Percentiles rank a stretch among this genome's conserved stretches.
These are phyloP conservation scores for Onychostoma macrolepis DNA, from an alignment of 2,113 vertebrate species.

Conservation along the genomic window DNA sequence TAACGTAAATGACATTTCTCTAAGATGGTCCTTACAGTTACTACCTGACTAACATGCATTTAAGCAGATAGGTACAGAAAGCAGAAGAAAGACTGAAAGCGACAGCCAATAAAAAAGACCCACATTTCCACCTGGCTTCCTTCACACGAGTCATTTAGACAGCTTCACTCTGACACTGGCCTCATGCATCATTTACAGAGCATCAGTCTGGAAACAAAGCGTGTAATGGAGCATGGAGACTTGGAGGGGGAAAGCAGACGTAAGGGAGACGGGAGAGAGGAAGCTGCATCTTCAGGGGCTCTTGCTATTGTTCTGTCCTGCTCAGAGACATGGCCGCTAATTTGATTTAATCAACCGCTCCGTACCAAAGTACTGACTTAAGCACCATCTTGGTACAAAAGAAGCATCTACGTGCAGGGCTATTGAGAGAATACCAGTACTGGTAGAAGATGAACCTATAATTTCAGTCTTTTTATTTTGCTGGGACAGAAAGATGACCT, in stretches of 20 bases:
- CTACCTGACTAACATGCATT: background rate
- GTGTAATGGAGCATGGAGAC: conserved; percentile 12
- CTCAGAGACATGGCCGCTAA: background rate
- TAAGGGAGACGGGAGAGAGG: background rate
- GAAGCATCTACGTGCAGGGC: background rate
- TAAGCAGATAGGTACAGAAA: background rate
- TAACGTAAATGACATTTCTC: background rate
- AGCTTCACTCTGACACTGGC: background rate
- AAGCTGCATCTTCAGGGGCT: background rate
- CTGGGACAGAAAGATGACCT: background rate
- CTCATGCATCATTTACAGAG: conserved; percentile 52
- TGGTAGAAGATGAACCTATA: background rate
- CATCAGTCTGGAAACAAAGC: conserved; percentile 40
- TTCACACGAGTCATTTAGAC: conserved; percentile 21
- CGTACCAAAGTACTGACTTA: background rate
- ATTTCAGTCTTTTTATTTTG: background rate
- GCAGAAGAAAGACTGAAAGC: background rate
- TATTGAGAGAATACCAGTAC: background rate
- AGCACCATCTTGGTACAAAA: background rate
- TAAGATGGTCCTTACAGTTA: background rate
- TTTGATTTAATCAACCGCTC: background rate
- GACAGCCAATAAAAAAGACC: background rate
- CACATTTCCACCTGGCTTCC: conserved; percentile 18
- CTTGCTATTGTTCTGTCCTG: background rate
- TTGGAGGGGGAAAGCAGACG: background rate